Conservation (phyloP, 1,140 invertebrate genomes). For the Drosophila ficusphila region DNA sequence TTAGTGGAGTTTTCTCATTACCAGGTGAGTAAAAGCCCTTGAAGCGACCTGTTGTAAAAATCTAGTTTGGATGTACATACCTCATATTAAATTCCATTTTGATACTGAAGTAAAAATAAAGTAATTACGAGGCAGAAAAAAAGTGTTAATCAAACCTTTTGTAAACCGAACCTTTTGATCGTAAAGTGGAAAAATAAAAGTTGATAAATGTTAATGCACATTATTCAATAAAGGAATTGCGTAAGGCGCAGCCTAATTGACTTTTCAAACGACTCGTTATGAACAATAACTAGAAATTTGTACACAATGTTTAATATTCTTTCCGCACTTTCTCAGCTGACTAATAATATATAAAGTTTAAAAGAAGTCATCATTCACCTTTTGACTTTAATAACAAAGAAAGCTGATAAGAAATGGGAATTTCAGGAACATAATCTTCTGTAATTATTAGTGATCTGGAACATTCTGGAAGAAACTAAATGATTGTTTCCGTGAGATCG, state of each 20-base stretch:
- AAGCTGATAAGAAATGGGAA: conserved; percentile 51
- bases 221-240: too few species aligned
- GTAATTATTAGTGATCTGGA: conserved; percentile 2
- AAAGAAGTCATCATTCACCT: conserved; percentile 45
- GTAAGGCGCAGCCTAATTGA: too few species aligned
- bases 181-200: too few species aligned
- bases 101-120: background rate
- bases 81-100: background rate
- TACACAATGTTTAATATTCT: too few species aligned
- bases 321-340: background rate
- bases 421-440: background rate
- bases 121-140: background rate
- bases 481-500: background rate
- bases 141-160: too few species aligned
- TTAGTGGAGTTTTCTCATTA: conserved; percentile 59
- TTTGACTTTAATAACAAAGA: conserved; percentile 49
- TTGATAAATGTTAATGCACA: too few species aligned
- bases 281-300: too few species aligned
- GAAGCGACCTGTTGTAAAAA: conserved; percentile 3
- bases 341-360: background rate
- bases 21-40: conserved; percentile 62
- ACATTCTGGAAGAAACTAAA: background rate
- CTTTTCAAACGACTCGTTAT: too few species aligned
- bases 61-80: background rate
- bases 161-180: too few species aligned